Evolutionary conservation across 2,888 invertebrate species (phyloP), one percentile per base, ranked within the genome.

Genomic region (Agonopterix heracliana): DNA sequence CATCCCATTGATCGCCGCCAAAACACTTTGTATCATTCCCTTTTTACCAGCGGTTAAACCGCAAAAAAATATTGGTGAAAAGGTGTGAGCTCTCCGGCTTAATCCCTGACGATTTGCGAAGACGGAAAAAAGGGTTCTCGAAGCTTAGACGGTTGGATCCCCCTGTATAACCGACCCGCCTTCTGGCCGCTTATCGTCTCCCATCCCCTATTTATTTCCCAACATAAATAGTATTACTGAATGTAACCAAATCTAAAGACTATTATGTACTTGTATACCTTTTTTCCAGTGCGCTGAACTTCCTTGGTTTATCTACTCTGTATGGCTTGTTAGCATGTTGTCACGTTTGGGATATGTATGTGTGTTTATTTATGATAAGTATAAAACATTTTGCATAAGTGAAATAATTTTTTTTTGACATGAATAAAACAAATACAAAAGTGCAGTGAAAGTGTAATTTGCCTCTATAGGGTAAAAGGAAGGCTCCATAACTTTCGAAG

Each of bases 81-180:
- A 85, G 82, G 83, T 85, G 82, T 74, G 77, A 84, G 79, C 78
- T 75, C 71, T 78, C 70, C 63, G 68, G 69, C 78, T 77, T 86
- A 86, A 86, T 87, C 85, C 82, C 64, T 72, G 80, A 81, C 84
- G 81, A 87, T 87, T 87, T 85, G 80, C 75, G 75, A 81, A 84
- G 81, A 79, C 69, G 81, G 81, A 83, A 85, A 86, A 85, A 86
- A 86, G 83, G 86, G 85, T 83, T 82, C 71, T 68, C 58, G 51
- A 57, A 58, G 78, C 77, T 81, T 78, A 78, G 71, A 69, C 59
- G 69, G 63, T 66, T 64, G 59, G 73, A 71, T 74, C 74, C 74
- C 71, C 62, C 52, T 48, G 48, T 42, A 52, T 53, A 53, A 43
- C 48, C 68, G 66, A 68, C 66, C 76, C 75, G 64, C 71, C 74